A percentile compares a stretch with the other conserved stretches of the same genome.
phyloP scores from a whole-genome alignment of 2,888 invertebrate genomes.

The Oithona nana region DNA sequence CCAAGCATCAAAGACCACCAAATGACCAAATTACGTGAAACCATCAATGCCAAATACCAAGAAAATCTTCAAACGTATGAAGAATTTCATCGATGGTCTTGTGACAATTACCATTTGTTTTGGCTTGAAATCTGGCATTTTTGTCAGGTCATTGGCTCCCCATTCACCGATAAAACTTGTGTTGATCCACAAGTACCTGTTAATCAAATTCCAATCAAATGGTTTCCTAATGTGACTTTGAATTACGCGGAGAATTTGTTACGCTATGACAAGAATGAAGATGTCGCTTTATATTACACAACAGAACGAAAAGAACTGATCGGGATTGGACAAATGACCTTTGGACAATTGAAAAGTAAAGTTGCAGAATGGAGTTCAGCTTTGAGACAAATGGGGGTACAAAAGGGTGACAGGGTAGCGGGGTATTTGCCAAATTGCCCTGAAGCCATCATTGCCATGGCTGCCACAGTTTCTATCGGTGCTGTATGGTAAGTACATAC shows the following conservation, averaged over 20 bases:
- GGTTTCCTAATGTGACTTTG: conserved; percentile 33
- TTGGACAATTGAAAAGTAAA: conserved; percentile 5
- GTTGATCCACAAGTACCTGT: conserved; percentile 24
- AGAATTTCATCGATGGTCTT: conserved; percentile 32
- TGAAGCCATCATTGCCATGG: conserved; percentile 33
- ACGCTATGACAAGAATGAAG: conserved; percentile 27
- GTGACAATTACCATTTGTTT: conserved; percentile 31
- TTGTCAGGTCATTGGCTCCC: conserved; percentile 27
- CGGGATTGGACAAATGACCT: not conserved
- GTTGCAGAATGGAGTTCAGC: not conserved
- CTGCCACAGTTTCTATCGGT: conserved; percentile 34
- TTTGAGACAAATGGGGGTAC: conserved; percentile 24
- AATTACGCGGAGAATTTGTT: conserved; percentile 36
- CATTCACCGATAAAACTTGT: conserved; percentile 26
- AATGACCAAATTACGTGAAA: not conserved
- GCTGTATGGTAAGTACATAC: too few species aligned
- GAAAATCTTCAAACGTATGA: conserved; percentile 28
- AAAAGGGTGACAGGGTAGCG: conserved; percentile 31
- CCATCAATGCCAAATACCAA: not conserved
- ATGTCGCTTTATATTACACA: conserved; percentile 29
- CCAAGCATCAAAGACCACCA: not conserved
- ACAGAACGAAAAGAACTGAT: conserved; percentile 23
- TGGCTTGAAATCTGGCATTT: conserved; percentile 33
- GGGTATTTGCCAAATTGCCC: conserved; percentile 35
- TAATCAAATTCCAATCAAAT: conserved; percentile 31